phyloP scores from a whole-genome alignment of 2,888 invertebrate species.

The Gnatocerus cornutus region DNA sequence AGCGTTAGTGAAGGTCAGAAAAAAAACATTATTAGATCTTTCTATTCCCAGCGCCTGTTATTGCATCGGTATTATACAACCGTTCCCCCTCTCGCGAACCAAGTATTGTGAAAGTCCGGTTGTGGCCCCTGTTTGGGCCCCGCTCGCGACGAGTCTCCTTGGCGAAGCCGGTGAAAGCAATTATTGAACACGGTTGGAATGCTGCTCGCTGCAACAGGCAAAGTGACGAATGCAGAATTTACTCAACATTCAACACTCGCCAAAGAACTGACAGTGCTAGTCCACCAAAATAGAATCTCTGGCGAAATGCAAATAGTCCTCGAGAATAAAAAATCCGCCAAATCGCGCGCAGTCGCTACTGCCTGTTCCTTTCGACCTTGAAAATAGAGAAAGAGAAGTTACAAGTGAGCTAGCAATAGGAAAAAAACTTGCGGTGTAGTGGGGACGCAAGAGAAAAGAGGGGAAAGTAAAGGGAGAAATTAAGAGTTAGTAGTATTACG shows the following conservation, averaged over 20 bases:
- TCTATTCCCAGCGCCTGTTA: constrained; percentile 64
- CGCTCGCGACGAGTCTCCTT: constrained; percentile 69
- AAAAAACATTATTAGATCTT: constrained; percentile 59
- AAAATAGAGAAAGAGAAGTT: constrained; percentile 69
- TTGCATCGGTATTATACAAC: constrained; percentile 71
- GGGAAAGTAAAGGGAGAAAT: constrained; percentile 73
- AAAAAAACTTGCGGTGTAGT: constrained; percentile 67
- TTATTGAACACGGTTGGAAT: constrained; percentile 61
- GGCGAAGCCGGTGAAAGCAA: constrained; percentile 71
- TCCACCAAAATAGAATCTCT: constrained; percentile 64
- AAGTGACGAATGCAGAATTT: constrained; percentile 62
- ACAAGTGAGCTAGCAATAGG: constrained; percentile 68
- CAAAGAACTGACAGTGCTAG: constrained; percentile 41
- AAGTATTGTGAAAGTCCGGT: constrained; percentile 70
- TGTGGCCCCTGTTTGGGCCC: constrained; percentile 69
- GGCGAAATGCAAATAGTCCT: constrained; percentile 61
- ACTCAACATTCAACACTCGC: constrained; percentile 55
- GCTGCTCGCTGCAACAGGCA: constrained; percentile 60
- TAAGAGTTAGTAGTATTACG: constrained; percentile 70
- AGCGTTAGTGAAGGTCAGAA: constrained; percentile 28
- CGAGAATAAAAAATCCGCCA: constrained; percentile 53
- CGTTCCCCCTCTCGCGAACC: constrained; percentile 65
- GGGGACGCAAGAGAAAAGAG: constrained; percentile 68
- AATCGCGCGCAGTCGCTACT: constrained; percentile 60
- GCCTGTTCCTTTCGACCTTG: constrained; percentile 68